These are phyloP conservation scores for Congeria kusceri DNA, from an alignment of 2,888 invertebrate genomes.

Conservation along the genomic window DNA sequence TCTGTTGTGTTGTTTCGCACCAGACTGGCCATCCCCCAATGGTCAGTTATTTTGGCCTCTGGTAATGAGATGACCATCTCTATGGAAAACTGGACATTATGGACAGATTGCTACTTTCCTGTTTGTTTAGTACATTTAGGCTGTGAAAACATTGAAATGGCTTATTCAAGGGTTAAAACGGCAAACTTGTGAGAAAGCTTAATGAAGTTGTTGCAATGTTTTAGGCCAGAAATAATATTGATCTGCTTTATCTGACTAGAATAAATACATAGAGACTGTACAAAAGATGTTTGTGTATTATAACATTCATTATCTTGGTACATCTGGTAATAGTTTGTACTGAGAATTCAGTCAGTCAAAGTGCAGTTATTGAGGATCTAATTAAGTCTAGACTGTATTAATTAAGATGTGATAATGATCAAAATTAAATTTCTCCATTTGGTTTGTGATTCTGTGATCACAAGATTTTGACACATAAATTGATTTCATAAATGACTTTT, in stretches of 20 bases:
- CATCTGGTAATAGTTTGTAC: not conserved
- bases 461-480: too few relatives aligned
- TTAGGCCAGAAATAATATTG: not conserved
- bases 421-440: too few relatives aligned
- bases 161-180: not conserved
- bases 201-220: not conserved
- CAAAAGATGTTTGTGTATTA: not conserved
- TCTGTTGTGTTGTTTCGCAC: constrained; percentile 1
- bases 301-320: not conserved
- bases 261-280: not conserved
- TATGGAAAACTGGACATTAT: not conserved
- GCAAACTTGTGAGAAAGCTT: not conserved
- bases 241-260: not conserved
- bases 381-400: not conserved
- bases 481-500: too few relatives aligned
- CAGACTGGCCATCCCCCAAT: constrained; percentile 16
- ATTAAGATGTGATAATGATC: not conserved
- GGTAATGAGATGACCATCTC: not conserved
- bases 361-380: too few relatives aligned
- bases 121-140: constrained; percentile 1
- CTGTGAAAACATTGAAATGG: constrained; percentile 1
- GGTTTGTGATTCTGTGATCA: too few relatives aligned
- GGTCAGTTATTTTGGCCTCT: not conserved
- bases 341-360: too few relatives aligned
- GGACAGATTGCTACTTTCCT: constrained; percentile 1